Evolutionary conservation across 2,888 invertebrate genomes (phyloP), one percentile per base, ranked within the genome.

Genomic region (Pseudoips prasinana): DNA sequence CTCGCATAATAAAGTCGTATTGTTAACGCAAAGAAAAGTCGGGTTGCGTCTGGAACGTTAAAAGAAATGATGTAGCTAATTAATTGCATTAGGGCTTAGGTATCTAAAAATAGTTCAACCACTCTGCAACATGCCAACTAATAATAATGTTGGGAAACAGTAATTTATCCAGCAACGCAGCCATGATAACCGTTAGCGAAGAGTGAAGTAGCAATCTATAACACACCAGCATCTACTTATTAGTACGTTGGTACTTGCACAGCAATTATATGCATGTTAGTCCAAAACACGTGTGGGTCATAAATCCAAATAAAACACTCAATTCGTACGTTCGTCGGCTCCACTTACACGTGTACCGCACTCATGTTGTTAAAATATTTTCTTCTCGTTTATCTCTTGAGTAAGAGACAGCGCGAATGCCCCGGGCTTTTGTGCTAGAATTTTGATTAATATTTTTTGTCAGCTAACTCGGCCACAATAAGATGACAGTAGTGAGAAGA

Each of bases 401-500:
- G 73, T 75, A 75, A 76, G 75, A 76, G 76, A 70, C 69, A 70
- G 72, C 68, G 64, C 70, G 55, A 72, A 56, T 64, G 87, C 85
- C 83, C 69, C 82, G 64, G 86, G 85, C 84, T 73, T 78, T 82
- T 87, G 87, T 81, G 78, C 88, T 81, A 88, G 86, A 88, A 86
- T 86, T 87, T 87, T 85, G 88, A 88, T 88, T 88, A 86, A 87
- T 88, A 87, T 88, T 88, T 88, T 88, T 88, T 88, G 84, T 87
- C 69, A 70, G 81, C 66, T 79, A 81, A 80, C 80, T 82, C 81
- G 83, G 76, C 77, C 83, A 87, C 86, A 87, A 87, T 85, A 80
- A 86, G 83, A 83, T 81, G 85, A 84, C 80, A 80, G 79, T 70
- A 74, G 73, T 85, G 85, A 86, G 82, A 83, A 86, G 84, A 88